Base-by-base conservation (phyloP, 1,140 invertebrate species). In the Gonioctena quinquepunctata region DNA sequence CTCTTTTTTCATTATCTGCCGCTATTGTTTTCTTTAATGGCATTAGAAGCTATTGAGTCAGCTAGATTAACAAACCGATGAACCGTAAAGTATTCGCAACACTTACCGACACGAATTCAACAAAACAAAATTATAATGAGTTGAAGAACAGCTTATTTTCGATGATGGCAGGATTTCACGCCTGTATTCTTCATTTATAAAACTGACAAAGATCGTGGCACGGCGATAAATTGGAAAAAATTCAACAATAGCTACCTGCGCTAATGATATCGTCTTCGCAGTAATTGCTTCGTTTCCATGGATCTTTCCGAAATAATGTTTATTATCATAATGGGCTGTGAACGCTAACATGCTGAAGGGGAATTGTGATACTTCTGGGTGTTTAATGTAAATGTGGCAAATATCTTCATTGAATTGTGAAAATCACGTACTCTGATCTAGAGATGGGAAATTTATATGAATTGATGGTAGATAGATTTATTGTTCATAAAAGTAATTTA, bases 61-160 rank as follows among this genome's bases (percentile, higher is more conserved):
- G 22, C 13, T 33, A 62, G n/a, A 25, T 22, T 48, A 62, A 62
- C 22, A 21, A 33, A 65, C 23, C 62, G 23, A 65, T 65, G 62
- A 65, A 65, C 42, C 62, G 42, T 65, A 6, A 65, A 49, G 62
- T 42, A 65, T 65, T 26, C n/a, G 62, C 61, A 16, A 25, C 27
- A 65, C 21, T 49, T 19, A 48, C 21, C 60, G 62, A 25, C 62
- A 57, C 67, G 72, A 76, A 73, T 71, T 62, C 62, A 73, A 75
- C 71, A 77, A 77, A 72, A 75, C 68, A 67, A 68, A 70, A 64
- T 71, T 71, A 68, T 77, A 75, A 77, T 77, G 73, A 73, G 73
- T 68, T 73, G 66, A 62, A 69, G 70, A 76, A 76, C 68, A 75
- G 71, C 71, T 75, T 73, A 77, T 77, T 75, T 77, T 73, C 73